These are phyloP conservation scores for Chrysemys picta DNA, from an alignment of 2,113 vertebrate genomes.

Conservation along the genomic window DNA sequence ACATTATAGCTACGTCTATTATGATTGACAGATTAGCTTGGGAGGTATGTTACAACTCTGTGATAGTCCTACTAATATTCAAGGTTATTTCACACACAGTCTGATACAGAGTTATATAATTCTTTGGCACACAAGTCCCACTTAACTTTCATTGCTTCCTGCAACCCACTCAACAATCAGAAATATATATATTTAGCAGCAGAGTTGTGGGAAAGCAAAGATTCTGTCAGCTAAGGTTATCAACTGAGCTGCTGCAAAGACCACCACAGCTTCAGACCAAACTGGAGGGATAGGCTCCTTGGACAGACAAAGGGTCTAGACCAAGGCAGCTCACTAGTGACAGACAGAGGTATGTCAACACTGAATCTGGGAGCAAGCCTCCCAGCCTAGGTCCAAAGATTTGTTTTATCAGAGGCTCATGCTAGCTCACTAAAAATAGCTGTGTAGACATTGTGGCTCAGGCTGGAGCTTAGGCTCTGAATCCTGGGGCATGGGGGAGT, in stretches of 20 bases:
- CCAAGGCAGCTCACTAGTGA: not conserved
- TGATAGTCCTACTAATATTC: not conserved
- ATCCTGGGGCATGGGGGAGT: not conserved
- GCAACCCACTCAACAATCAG: not conserved
- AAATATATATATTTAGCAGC: not conserved
- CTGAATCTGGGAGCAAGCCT: not conserved
- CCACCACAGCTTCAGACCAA: not conserved
- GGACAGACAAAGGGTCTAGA: not conserved
- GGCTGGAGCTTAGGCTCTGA: not conserved
- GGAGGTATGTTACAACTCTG: not conserved
- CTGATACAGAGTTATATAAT: not conserved
- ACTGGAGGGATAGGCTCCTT: not conserved
- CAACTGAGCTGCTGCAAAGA: not conserved
- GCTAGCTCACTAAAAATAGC: not conserved
- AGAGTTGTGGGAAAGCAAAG: not conserved
- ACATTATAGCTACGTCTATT: too few species aligned
- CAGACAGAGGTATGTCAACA: not conserved
- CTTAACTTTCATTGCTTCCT: not conserved
- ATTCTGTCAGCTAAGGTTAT: not conserved
- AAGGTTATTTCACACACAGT: not conserved
- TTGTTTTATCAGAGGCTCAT: not conserved
- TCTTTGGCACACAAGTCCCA: not conserved
- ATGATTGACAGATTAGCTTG: too few species aligned
- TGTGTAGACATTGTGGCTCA: not conserved
- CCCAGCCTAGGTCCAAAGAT: not conserved